These are phyloP conservation scores for Meloidogyne hapla DNA, from an alignment of 1,140 invertebrate genomes.

Conservation along the genomic window DNA sequence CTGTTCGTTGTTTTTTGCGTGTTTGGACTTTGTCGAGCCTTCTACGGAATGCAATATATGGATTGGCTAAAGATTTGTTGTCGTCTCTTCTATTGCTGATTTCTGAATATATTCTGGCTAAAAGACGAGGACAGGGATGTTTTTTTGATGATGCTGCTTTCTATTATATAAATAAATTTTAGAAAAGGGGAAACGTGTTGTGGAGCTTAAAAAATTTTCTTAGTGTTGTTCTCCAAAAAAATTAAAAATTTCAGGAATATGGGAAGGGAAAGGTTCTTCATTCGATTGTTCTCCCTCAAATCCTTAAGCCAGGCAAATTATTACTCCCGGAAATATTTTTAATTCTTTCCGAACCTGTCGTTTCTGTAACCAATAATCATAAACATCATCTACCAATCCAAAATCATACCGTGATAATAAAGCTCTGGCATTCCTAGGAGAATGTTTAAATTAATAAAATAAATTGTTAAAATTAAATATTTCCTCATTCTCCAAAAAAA, in stretches of 20 bases:
- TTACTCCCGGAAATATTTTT: not conserved
- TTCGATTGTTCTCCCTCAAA: too few relatives aligned
- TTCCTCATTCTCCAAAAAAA: not conserved
- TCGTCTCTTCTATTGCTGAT: slow-evolving; percentile 10
- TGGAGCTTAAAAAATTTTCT: too few relatives aligned
- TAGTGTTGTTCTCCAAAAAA: too few relatives aligned
- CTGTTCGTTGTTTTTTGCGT: slow-evolving; percentile 49
- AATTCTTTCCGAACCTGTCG: slow-evolving; percentile 32
- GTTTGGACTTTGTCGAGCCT: slow-evolving; percentile 50
- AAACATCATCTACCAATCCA: slow-evolving; percentile 46
- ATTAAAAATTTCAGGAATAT: too few relatives aligned
- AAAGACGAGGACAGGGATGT: slow-evolving; percentile 21
- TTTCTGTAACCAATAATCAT: slow-evolving; percentile 51
- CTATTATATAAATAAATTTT: slow-evolving; percentile 8
- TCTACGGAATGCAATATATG: slow-evolving; percentile 48
- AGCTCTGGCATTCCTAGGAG: slow-evolving; percentile 27
- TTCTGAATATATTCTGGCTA: slow-evolving; percentile 33
- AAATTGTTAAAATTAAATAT: not conserved
- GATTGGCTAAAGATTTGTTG: slow-evolving; percentile 42
- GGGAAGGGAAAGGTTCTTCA: too few relatives aligned
- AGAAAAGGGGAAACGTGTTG: too few relatives aligned
- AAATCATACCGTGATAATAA: slow-evolving; percentile 37
- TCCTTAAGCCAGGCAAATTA: too few relatives aligned
- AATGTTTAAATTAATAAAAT: not conserved
- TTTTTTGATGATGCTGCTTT: slow-evolving; percentile 30